Evolutionary conservation across 2,113 vertebrate species (phyloP), one percentile per base, ranked within the genome.

Genomic region (Paramormyrops kingsleyae): DNA sequence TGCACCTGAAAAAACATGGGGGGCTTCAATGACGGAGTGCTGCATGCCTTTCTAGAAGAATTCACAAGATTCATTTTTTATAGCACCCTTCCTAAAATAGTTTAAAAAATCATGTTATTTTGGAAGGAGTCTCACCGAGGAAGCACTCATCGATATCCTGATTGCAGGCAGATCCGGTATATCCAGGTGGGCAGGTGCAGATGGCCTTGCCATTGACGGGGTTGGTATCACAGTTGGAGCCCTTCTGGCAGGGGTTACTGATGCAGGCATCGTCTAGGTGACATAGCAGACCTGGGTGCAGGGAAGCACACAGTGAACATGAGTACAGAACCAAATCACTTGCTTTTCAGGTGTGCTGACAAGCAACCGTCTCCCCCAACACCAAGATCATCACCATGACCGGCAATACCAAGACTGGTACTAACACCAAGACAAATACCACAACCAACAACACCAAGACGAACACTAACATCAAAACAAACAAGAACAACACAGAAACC

Each of bases 211-310:
- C 99, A 0, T 98, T 99, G 90, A 99, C 97, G 0, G 99, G 99
- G 94, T 99, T 99, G 89, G 99, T 99, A 94, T 99, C 98, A 0
- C 98, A 99, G 96, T 99, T 99, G 92, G 98, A 98, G 62, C 98
- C 98, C 90, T 99, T 98, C 0, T 99, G 99, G 94, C 99, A 99
- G 0, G 99, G 99, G 88, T 99, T 99, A 93, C 98, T 99, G 95
- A 99, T 99, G 92, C 99, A 99, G 2, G 99, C 98, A 0, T 99
- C 98, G 0, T 98, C 96, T 0, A 99, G 96, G 94, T 99, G 99
- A 92, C 99, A 99, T 17, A 99, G 95, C 91, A 99, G 93, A 88
- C 99, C 98, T 99, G 92, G 17, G 24, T 53, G 59, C 9, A 39
- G 15, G 3, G 8, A 83, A 35, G 19, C 15, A 66, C 24, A 66